Conservation (phyloP, 1,140 invertebrate species). For the Drosophila kikkawai region DNA sequence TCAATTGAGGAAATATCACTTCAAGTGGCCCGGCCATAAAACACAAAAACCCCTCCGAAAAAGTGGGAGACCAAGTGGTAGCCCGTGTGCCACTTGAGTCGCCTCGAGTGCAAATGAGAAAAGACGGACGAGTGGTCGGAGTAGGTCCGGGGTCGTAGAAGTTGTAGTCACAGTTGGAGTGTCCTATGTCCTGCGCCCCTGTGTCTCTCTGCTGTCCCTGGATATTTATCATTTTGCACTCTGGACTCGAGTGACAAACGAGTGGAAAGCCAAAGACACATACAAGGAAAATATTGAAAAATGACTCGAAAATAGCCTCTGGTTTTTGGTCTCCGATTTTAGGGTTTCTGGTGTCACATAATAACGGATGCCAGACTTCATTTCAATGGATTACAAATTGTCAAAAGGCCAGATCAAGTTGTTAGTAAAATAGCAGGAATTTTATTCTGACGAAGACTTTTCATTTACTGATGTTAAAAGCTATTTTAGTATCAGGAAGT, state of each 20-base stretch:
- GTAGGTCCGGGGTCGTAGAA: constrained; percentile 14
- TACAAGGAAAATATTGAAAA: constrained; percentile 33
- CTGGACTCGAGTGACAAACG: constrained; percentile 45
- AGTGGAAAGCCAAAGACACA: constrained; percentile 37
- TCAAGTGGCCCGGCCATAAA: constrained; percentile 68
- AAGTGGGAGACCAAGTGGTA: constrained; percentile 35
- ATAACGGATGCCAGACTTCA: constrained; percentile 15
- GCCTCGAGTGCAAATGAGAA: constrained; percentile 78
- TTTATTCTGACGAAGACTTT: background rate
- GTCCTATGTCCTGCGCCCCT: constrained; percentile 28
- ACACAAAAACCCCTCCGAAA: constrained; percentile 51
- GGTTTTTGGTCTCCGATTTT: constrained; percentile 30
- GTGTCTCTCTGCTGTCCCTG: constrained; percentile 7
- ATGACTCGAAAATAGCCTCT: constrained; percentile 16
- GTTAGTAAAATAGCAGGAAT: background rate
- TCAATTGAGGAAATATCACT: constrained; percentile 76
- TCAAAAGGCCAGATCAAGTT: background rate
- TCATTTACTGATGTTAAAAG: background rate
- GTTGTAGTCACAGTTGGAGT: constrained; percentile 25
- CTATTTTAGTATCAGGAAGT: background rate
- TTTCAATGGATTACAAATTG: constrained; percentile 18
- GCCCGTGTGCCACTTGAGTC: constrained; percentile 58
- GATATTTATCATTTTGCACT: constrained; percentile 78
- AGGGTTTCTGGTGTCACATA: constrained; percentile 27
- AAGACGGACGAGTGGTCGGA: constrained; percentile 48